These are phyloP conservation scores for Psammodynastes pulverulentus DNA, from an alignment of 2,113 vertebrate genomes.

Conservation along the genomic window DNA sequence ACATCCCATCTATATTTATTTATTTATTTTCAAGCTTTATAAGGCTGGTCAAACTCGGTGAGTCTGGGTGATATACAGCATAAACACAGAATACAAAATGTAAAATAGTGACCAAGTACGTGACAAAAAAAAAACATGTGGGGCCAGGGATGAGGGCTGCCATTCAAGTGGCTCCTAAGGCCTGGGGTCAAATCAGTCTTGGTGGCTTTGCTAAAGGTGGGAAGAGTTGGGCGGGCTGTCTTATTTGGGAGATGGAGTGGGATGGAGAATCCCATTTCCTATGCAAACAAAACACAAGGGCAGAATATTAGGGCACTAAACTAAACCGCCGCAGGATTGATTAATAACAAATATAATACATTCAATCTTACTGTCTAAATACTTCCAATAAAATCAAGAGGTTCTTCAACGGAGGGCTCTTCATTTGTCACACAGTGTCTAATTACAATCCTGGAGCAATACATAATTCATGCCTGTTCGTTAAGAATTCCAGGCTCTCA, in stretches of 20 bases:
- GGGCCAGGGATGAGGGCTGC: background rate
- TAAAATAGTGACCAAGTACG: background rate
- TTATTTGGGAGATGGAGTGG: background rate
- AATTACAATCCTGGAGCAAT: slow-evolving; percentile 38
- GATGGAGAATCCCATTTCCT: background rate
- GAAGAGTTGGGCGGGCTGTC: background rate
- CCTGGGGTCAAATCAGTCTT: background rate
- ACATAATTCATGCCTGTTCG: slow-evolving; percentile 35
- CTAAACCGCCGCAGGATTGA: background rate
- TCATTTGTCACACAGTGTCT: slow-evolving; percentile 36
- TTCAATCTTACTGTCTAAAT: background rate
- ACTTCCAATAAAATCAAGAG: background rate
- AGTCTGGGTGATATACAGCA: background rate
- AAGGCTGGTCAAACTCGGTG: background rate
- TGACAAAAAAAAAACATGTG: background rate
- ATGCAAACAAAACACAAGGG: background rate
- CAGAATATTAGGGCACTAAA: background rate
- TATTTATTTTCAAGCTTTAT: background rate
- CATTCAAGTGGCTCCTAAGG: background rate
- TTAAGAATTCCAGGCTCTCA: slow-evolving; percentile 8
- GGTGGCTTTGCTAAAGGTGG: background rate
- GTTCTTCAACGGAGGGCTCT: slow-evolving; percentile 34
- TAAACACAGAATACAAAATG: background rate
- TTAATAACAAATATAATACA: background rate
- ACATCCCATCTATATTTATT: background rate